phyloP scores from a whole-genome alignment of 2,888 invertebrate species.

The Congeria kusceri region DNA sequence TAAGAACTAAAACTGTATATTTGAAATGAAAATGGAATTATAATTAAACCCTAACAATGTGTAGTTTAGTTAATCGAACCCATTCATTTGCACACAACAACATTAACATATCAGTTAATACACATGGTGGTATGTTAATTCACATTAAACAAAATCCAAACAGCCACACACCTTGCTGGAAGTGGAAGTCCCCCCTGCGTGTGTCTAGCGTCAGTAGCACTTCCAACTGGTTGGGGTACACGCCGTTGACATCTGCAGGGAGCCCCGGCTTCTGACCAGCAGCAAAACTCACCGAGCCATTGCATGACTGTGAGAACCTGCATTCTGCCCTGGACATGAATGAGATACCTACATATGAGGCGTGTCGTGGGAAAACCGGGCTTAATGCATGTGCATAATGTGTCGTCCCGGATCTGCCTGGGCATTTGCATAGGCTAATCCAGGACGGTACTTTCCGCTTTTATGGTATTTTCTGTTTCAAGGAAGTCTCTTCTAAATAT shows the following conservation, averaged over 20 bases:
- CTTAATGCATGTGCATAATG: no score
- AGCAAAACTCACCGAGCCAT: slow-evolving; percentile 59
- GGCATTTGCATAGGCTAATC: no score
- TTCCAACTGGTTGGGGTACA: slow-evolving; percentile 62
- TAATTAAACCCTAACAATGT: no score
- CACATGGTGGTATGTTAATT: not conserved
- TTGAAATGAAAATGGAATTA: no score
- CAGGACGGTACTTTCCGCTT: no score
- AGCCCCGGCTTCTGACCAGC: slow-evolving; percentile 59
- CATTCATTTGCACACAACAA: not conserved
- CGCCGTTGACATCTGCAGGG: slow-evolving; percentile 60
- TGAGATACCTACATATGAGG: not conserved
- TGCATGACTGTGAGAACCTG: slow-evolving; percentile 65
- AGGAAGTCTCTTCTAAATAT: no score
- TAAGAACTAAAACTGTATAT: no score
- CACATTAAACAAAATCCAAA: not conserved
- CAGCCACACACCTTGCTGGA: slow-evolving; percentile 66
- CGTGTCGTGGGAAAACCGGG: no score
- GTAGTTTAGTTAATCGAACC: no score
- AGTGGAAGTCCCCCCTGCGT: slow-evolving; percentile 70
- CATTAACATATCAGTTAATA: not conserved
- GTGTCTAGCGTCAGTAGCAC: slow-evolving; percentile 65
- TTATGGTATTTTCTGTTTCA: no score
- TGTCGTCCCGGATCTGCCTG: no score
- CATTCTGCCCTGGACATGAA: slow-evolving; percentile 67